Conservation (phyloP, 2,888 invertebrate genomes). For the Pomacea canaliculata region DNA sequence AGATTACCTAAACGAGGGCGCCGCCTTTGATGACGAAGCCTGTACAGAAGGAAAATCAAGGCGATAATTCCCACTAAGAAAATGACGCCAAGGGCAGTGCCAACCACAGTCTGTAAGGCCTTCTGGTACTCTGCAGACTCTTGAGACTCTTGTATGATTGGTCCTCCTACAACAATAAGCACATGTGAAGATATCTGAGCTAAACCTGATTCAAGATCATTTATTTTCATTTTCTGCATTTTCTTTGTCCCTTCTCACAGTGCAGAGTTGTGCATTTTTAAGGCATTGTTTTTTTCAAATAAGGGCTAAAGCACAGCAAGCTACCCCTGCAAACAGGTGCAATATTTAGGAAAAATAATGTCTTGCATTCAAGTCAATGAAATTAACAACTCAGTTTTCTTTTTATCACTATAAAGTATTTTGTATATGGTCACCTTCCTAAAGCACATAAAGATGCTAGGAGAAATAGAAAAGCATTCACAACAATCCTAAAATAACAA, state of each 20-base stretch:
- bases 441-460: too few relatives aligned
- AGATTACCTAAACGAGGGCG: slow-evolving; percentile 4
- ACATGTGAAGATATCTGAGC: background rate
- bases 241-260: background rate
- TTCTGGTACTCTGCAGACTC: slow-evolving; percentile 55
- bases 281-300: too few relatives aligned
- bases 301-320: too few relatives aligned
- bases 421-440: too few relatives aligned
- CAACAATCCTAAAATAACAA: too few relatives aligned
- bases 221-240: background rate
- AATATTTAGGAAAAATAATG: too few relatives aligned
- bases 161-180: slow-evolving; percentile 29
- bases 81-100: slow-evolving; percentile 60
- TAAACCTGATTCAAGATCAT: background rate
- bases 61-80: slow-evolving; percentile 54
- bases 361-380: too few relatives aligned
- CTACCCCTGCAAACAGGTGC: too few relatives aligned
- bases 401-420: too few relatives aligned
- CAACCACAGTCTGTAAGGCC: slow-evolving; percentile 57
- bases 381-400: too few relatives aligned
- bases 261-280: too few relatives aligned
- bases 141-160: slow-evolving; percentile 41
- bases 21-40: slow-evolving; percentile 44
- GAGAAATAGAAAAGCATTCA: too few relatives aligned
- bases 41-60: slow-evolving; percentile 49